phyloP scores from a whole-genome alignment of 2,797 vertebrate genomes.

The Coilia nasus region DNA sequence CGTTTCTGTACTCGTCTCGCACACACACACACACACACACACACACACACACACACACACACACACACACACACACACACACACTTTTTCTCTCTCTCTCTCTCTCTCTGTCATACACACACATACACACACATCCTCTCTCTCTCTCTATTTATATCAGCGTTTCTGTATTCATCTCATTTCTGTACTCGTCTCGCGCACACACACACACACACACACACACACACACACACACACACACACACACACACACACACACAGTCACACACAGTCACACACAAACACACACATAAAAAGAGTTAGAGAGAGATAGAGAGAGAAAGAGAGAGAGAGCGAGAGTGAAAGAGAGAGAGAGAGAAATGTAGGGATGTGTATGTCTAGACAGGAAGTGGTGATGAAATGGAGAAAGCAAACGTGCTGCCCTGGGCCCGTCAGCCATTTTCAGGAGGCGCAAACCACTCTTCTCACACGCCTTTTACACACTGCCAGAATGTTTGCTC shows the following conservation, averaged over 20 bases:
- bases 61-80: slow-evolving; percentile 2
- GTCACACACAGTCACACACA: not conserved
- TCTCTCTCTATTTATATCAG: slow-evolving; percentile 27
- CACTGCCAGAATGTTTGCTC: slow-evolving; percentile 4
- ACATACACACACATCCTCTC: not conserved
- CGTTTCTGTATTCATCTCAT: slow-evolving; percentile 21
- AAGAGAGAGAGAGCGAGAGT: not conserved
- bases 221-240: slow-evolving; percentile 26
- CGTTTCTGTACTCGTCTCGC: not conserved
- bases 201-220: slow-evolving; percentile 25
- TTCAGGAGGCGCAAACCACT: not conserved
- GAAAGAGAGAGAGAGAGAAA: not conserved
- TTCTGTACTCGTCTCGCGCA: not conserved
- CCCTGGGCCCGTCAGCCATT: not conserved
- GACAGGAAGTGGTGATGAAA: slow-evolving; percentile 55
- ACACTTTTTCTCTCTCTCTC: not conserved
- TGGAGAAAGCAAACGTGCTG: slow-evolving; percentile 36
- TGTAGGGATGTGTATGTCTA: slow-evolving; percentile 44
- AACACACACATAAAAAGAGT: not conserved
- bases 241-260: no score
- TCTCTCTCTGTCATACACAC: not conserved
- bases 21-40: slow-evolving; percentile 3
- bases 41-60: slow-evolving; percentile 21
- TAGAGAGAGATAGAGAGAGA: not conserved
- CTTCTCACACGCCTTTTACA: not conserved